A percentile compares a stretch with the other conserved stretches of the same genome.
Conservation (phyloP, 2,888 invertebrate genomes). For the Eubasilissa splendida region DNA sequence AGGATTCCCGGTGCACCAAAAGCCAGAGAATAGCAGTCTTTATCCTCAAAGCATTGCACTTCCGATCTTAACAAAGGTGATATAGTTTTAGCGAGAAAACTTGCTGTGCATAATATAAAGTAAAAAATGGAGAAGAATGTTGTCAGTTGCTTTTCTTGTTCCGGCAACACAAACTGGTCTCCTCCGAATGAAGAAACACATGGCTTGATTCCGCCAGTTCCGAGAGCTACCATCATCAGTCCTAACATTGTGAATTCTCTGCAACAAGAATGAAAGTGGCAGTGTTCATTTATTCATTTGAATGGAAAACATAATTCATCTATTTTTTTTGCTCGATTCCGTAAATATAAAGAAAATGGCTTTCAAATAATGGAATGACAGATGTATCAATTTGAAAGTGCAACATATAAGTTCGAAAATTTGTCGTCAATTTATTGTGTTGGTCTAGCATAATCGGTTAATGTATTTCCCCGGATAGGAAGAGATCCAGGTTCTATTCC, state of each 20-base stretch:
- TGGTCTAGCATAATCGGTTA: no score
- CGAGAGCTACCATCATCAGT: constrained; percentile 79
- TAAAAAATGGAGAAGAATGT: constrained; percentile 86
- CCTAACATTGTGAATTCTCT: constrained; percentile 78
- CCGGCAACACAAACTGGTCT: constrained; percentile 80
- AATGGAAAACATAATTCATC: no score
- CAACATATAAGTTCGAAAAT: no score
- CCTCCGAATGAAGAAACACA: constrained; percentile 88
- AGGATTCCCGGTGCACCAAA: constrained; percentile 85
- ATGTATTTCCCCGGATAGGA: no score
- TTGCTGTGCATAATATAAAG: constrained; percentile 78
- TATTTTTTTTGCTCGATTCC: no score
- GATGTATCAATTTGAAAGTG: no score
- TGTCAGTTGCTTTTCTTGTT: constrained; percentile 77
- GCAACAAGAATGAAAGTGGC: constrained; percentile 58
- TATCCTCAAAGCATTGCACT: constrained; percentile 77
- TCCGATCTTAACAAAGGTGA: constrained; percentile 83
- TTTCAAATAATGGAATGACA: no score
- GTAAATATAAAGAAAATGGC: no score
- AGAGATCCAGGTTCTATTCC: no score
- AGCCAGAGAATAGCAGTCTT: constrained; percentile 80
- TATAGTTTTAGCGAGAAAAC: constrained; percentile 80
- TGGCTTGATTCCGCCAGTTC: constrained; percentile 88
- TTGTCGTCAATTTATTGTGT: no score
- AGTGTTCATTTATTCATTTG: no score